phyloP scores from a whole-genome alignment of 2,113 vertebrate species.

The Zosterops lateralis region DNA sequence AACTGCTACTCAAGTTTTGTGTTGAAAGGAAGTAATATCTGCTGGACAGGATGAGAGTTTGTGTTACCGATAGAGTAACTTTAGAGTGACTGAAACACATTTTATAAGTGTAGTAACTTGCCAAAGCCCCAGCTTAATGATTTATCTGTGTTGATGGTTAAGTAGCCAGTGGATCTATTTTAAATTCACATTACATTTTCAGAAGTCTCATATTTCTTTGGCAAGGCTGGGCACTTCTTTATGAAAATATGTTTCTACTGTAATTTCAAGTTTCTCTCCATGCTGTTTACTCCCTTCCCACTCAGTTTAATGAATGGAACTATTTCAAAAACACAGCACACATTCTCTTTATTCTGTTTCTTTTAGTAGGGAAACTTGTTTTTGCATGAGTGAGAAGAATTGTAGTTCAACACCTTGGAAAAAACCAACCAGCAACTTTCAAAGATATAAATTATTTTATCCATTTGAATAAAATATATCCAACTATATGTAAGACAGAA shows the following conservation, averaged over 20 bases:
- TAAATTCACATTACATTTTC: not conserved
- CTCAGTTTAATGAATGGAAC: not conserved
- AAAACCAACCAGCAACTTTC: not conserved
- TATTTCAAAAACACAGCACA: not conserved
- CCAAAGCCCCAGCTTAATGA: not conserved
- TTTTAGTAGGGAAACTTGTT: not conserved
- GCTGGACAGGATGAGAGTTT: not conserved
- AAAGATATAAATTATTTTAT: not conserved
- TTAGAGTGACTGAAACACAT: not conserved
- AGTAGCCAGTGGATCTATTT: not conserved
- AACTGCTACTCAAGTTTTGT: not conserved
- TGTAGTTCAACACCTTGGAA: not conserved
- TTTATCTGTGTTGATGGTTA: not conserved
- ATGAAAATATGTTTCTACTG: not conserved
- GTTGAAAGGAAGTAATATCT: not conserved
- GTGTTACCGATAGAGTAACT: not conserved
- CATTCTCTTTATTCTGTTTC: not conserved
- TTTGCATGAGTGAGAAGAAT: not conserved
- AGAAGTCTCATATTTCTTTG: not conserved
- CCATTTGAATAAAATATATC: not conserved
- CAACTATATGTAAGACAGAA: not conserved
- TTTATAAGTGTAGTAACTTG: not conserved
- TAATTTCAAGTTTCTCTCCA: not conserved
- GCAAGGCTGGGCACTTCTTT: not conserved
- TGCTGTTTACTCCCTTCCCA: not conserved